Percentiles rank a stretch among this genome's conserved stretches.
phyloP scores from a whole-genome alignment of 2,888 invertebrate species.

The Lasioglossum zephyrum region DNA sequence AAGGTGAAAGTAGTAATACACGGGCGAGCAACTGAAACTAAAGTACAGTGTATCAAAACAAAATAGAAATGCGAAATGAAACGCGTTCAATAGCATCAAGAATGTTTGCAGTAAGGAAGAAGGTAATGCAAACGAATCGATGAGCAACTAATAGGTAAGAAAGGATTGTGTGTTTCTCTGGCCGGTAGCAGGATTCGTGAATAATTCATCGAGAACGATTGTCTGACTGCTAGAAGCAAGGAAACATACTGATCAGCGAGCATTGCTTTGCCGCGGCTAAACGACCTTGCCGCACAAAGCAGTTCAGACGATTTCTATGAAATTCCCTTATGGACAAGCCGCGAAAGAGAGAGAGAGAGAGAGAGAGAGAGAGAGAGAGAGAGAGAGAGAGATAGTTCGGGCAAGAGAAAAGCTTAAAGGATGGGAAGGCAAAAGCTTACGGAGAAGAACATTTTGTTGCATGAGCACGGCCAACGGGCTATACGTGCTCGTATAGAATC shows the following conservation, averaged over 20 bases:
- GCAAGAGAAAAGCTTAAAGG: background rate
- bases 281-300: slow-evolving; percentile 42
- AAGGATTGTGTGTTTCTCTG: background rate
- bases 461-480: slow-evolving; percentile 45
- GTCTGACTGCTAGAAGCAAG: slow-evolving; percentile 25
- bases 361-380: background rate
- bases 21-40: background rate
- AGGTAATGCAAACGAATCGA: background rate
- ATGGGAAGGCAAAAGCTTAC: slow-evolving; percentile 16
- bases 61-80: no score
- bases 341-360: background rate
- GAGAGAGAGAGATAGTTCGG: background rate
- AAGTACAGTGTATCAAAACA: no score
- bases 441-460: slow-evolving; percentile 55
- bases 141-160: slow-evolving; percentile 11
- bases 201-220: slow-evolving; percentile 30
- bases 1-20: background rate
- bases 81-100: background rate
- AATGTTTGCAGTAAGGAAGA: background rate
- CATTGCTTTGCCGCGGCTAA: slow-evolving; percentile 30
- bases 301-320: slow-evolving; percentile 46
- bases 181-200: background rate
- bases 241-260: slow-evolving; percentile 38
- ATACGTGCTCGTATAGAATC: slow-evolving; percentile 51
- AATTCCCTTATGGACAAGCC: slow-evolving; percentile 37